These are phyloP conservation scores for Gymnodraco acuticeps DNA, from an alignment of 2,797 vertebrate species.

Conservation along the genomic window DNA sequence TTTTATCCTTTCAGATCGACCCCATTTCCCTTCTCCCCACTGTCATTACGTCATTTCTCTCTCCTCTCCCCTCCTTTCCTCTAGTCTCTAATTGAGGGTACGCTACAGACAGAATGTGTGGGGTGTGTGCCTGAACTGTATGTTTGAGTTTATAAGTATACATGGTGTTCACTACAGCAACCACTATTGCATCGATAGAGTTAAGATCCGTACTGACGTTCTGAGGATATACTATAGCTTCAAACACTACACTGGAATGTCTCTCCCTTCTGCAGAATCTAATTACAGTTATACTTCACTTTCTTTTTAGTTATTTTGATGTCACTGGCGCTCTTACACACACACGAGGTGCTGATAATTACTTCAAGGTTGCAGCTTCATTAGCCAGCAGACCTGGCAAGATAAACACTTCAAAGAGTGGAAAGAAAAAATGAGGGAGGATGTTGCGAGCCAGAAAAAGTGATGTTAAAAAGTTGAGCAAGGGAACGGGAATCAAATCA, in stretches of 20 bases:
- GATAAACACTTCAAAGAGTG: slow-evolving; percentile 77
- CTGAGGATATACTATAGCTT: no score
- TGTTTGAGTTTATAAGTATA: neutral
- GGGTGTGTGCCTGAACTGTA: neutral
- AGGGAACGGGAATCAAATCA: slow-evolving; percentile 19
- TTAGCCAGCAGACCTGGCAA: slow-evolving; percentile 70
- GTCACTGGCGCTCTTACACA: slow-evolving; percentile 39
- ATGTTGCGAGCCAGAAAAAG: slow-evolving; percentile 35
- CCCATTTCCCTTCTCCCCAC: neutral
- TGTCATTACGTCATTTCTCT: slow-evolving; percentile 8
- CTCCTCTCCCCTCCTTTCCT: neutral
- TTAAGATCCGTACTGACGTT: no score
- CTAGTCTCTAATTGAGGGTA: slow-evolving; percentile 14
- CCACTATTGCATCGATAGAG: no score
- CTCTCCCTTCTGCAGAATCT: slow-evolving; percentile 15
- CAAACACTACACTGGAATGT: neutral
- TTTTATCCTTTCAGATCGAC: neutral
- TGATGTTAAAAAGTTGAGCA: slow-evolving; percentile 47
- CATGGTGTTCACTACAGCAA: slow-evolving; percentile 1
- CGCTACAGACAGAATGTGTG: neutral
- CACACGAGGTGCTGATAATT: slow-evolving; percentile 65
- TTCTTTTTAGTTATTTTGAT: slow-evolving; percentile 34
- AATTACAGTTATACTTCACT: slow-evolving; percentile 29
- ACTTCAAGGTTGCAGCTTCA: slow-evolving; percentile 67
- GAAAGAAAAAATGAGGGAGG: slow-evolving; percentile 26